These are phyloP conservation scores for Sebastes fasciatus DNA, from an alignment of 2,113 vertebrate species.

Conservation along the genomic window DNA sequence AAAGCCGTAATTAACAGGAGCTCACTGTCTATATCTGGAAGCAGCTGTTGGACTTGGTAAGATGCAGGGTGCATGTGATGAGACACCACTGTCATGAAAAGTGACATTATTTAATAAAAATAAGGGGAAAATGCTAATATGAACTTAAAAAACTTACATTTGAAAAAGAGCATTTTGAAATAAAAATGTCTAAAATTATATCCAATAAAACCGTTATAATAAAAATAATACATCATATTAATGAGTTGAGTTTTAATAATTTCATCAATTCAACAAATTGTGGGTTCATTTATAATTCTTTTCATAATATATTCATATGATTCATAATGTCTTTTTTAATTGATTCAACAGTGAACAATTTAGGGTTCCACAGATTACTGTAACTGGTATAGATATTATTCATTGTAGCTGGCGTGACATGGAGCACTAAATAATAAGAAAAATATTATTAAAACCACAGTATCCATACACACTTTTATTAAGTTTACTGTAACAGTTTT, in stretches of 20 bases:
- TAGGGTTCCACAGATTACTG: not conserved
- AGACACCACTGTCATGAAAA: not conserved
- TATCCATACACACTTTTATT: not conserved
- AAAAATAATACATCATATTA: not conserved
- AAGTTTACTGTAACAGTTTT: not conserved
- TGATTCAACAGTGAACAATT: not conserved
- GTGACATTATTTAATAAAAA: no score
- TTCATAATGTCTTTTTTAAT: not conserved
- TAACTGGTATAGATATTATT: not conserved
- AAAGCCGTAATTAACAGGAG: no score
- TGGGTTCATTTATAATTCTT: not conserved
- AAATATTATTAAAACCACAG: not conserved
- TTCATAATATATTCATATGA: not conserved
- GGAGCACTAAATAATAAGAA: not conserved
- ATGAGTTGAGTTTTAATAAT: no score
- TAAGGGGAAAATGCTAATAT: no score
- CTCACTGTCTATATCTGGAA: no score
- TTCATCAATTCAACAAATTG: not conserved
- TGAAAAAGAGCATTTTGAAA: not conserved
- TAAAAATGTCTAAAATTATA: not conserved
- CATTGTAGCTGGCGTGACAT: not conserved
- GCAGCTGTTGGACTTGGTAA: no score
- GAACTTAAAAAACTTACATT: not conserved
- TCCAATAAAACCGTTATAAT: not conserved
- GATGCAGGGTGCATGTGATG: not conserved